Percentiles rank a stretch among this genome's conserved stretches.
Conservation (phyloP, 2,888 invertebrate species). For the Campoplex capitator region DNA sequence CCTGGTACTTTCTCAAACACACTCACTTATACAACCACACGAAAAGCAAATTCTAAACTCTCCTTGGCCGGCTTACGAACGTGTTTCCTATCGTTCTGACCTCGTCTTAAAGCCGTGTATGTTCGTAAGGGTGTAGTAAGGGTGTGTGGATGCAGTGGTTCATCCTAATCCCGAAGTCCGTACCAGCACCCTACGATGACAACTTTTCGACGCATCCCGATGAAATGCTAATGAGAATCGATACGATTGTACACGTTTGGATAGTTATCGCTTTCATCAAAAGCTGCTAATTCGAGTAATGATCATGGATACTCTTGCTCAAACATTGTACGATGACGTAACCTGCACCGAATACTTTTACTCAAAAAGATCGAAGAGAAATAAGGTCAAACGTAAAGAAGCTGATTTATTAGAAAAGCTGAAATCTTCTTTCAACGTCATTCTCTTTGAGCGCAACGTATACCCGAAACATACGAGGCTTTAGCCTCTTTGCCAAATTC, state of each 20-base stretch:
- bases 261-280: not conserved
- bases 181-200: constrained; percentile 11
- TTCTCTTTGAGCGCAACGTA: constrained; percentile 37
- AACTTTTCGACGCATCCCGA: constrained; percentile 19
- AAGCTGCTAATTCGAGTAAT: not conserved
- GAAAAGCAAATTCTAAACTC: constrained; percentile 60
- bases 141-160: not conserved
- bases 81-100: constrained; percentile 5
- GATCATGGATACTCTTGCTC: not conserved
- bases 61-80: constrained; percentile 36
- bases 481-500: constrained; percentile 46
- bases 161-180: constrained; percentile 24
- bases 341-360: not conserved
- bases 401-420: constrained; percentile 24
- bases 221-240: constrained; percentile 36
- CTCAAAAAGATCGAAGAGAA: not conserved
- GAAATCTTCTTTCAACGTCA: not conserved
- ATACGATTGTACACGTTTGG: not conserved
- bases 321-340: not conserved
- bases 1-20: constrained; percentile 22
- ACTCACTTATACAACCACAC: constrained; percentile 1
- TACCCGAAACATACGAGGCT: constrained; percentile 28
- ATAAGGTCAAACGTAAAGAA: not conserved
- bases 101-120: not conserved
- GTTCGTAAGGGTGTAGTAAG: not conserved